Evolutionary conservation across 37 sponge, comb jelly and placozoan genomes (phyloP), one percentile per base, ranked within the genome.

Genomic region (Hexactinellida sp.): DNA sequence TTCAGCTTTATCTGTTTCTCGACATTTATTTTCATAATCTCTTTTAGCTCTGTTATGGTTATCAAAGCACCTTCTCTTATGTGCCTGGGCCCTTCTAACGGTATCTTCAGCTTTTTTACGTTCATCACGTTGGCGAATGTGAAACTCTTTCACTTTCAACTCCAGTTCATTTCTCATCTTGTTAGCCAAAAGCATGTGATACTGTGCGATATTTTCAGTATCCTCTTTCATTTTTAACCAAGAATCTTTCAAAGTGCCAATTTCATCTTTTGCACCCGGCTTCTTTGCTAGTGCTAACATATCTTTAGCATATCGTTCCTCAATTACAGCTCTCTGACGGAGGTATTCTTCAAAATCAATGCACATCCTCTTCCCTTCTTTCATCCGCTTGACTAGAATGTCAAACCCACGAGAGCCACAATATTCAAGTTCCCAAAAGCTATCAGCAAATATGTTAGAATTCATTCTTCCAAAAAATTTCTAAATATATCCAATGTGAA

Each of bases 351-450:
- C 95, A 89, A 89, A 91, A 84, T 94, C 95, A 19, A 82, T 84
- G 54, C 90, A 88, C 88, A 89, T 92, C 83, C 87, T 87, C 87
- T 94, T 94, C 23, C 95, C 95, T 21, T 94, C 95, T 47, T 92
- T 94, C 82, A 94, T 88, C 30, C 95, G 32, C 86, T 94, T 92
- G 1, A 90, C 85, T 10, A 94, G 54, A 0, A 84, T 36, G 84
- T 94, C 95, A 89, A 87, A 94, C 1, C 95, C 95, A 35, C 54
- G 76, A 0, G 91, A 89, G 39, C 90, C 86, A 84, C 91, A 91
- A 84, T 92, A 94, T 55, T 94, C 95, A 39, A 87, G 28, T 63
- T 63, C 76, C 76, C 76, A 63, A 63, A 63, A 63, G 13, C 32
- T 32, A 21, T 63, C 76, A 63, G 76, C 25, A 63, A 63, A 63